These are phyloP conservation scores for Aspiorhynchus laticeps DNA, from an alignment of 2,113 vertebrate species.

Conservation along the genomic window DNA sequence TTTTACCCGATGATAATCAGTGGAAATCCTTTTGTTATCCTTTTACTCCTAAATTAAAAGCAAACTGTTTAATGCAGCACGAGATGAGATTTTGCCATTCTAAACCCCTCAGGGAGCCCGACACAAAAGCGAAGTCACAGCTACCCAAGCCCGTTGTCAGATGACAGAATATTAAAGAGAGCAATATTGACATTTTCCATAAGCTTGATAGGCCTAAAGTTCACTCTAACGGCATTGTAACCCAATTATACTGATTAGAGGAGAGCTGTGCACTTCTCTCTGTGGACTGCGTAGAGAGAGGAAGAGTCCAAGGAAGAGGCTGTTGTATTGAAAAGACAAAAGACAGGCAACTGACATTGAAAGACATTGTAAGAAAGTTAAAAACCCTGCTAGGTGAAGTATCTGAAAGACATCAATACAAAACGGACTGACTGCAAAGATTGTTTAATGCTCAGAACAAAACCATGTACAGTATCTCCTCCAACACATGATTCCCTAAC, in stretches of 20 bases:
- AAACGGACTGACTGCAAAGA: background rate
- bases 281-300: slow-evolving; percentile 30
- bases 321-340: slow-evolving; percentile 21
- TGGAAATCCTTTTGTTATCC: slow-evolving; percentile 62
- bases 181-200: slow-evolving; percentile 59
- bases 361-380: background rate
- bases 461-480: background rate
- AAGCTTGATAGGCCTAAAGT: slow-evolving; percentile 47
- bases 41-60: slow-evolving; percentile 62
- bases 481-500: background rate
- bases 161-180: slow-evolving; percentile 59
- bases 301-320: background rate
- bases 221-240: slow-evolving; percentile 47
- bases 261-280: slow-evolving; percentile 44
- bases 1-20: slow-evolving; percentile 55
- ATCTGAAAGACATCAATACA: background rate
- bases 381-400: background rate
- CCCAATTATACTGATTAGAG: slow-evolving; percentile 56
- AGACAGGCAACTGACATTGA: background rate
- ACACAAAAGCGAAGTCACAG: slow-evolving; percentile 44
- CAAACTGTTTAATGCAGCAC: slow-evolving; percentile 53
- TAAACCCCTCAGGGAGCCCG: slow-evolving; percentile 36
- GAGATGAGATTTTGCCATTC: slow-evolving; percentile 35
- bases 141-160: slow-evolving; percentile 39
- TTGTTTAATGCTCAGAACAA: background rate